Percentiles rank a stretch among this genome's conserved stretches.
phyloP scores from a whole-genome alignment of 2,113 vertebrate species.

The Eublepharis macularius region DNA sequence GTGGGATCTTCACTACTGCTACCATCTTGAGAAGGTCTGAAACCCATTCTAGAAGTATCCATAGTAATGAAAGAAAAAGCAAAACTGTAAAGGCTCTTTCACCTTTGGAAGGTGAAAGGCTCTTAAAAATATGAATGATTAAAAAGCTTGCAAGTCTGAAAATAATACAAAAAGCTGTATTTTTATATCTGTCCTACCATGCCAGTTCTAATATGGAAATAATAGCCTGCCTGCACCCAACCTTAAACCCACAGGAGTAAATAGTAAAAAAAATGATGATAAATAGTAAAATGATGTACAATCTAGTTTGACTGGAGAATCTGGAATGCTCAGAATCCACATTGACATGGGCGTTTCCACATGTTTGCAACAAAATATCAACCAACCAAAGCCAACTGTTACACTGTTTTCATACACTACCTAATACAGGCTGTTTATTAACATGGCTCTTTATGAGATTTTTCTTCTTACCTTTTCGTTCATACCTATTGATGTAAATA shows the following conservation, averaged over 20 bases:
- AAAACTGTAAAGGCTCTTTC: slow-evolving; percentile 18
- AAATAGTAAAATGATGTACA: neutral
- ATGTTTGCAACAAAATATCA: slow-evolving; percentile 5
- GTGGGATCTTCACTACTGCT: neutral
- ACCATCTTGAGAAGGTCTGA: slow-evolving; percentile 2
- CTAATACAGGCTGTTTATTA: neutral
- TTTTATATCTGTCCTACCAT: neutral
- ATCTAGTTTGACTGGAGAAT: neutral
- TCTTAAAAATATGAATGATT: neutral
- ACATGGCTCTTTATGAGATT: neutral
- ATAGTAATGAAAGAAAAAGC: slow-evolving; percentile 18
- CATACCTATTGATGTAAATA: slow-evolving; percentile 6
- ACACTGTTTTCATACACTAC: slow-evolving; percentile 17
- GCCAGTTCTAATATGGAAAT: neutral
- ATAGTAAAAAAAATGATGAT: neutral
- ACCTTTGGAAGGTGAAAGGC: neutral
- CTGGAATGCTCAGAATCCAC: neutral
- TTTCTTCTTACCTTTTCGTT: neutral
- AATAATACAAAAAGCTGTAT: neutral
- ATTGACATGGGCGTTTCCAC: neutral
- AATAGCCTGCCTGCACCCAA: neutral
- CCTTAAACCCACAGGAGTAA: neutral
- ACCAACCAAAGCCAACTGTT: slow-evolving; percentile 23
- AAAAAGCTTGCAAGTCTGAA: neutral
- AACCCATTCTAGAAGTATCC: slow-evolving; percentile 16